phyloP scores from a whole-genome alignment of 2,888 invertebrate species.

The Tryphoninae sp. region DNA sequence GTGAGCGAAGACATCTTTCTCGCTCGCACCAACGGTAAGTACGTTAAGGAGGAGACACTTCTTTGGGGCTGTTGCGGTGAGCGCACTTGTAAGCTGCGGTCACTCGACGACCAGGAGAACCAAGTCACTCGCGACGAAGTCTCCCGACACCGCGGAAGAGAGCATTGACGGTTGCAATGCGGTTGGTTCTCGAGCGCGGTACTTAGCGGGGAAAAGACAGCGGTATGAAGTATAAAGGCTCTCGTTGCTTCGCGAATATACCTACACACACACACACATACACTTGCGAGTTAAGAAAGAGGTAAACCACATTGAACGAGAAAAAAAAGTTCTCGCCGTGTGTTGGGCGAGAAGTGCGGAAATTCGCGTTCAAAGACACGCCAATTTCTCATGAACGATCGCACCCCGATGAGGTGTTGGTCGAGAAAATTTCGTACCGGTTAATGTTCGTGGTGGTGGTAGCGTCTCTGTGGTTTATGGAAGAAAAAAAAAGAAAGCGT shows the following conservation, averaged over 20 bases:
- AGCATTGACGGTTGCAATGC: constrained; percentile 65
- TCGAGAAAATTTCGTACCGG: constrained; percentile 39
- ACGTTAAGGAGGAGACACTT: constrained; percentile 9
- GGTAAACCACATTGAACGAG: constrained; percentile 56
- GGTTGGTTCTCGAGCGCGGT: constrained; percentile 54
- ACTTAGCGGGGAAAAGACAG: constrained; percentile 52
- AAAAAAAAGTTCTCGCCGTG: constrained; percentile 29
- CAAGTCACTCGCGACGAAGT: not conserved
- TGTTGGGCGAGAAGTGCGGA: constrained; percentile 8
- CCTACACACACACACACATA: not conserved
- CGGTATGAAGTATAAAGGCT: constrained; percentile 60
- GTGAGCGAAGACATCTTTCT: constrained; percentile 22
- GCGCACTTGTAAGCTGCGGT: constrained; percentile 55
- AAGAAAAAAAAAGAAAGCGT: constrained; percentile 19
- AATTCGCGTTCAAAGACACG: constrained; percentile 25
- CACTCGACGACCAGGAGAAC: constrained; percentile 45
- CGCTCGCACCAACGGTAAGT: not conserved
- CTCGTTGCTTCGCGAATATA: constrained; percentile 53
- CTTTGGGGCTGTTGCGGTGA: constrained; percentile 49
- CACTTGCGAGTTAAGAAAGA: constrained; percentile 60
- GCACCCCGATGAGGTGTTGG: constrained; percentile 43
- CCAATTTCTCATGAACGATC: not conserved
- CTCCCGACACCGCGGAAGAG: constrained; percentile 33
- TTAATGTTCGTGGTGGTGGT: constrained; percentile 1
- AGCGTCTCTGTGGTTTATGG: not conserved